Conservation (phyloP, 2,113 vertebrate species). For the Paradoxurus hermaphroditus region DNA sequence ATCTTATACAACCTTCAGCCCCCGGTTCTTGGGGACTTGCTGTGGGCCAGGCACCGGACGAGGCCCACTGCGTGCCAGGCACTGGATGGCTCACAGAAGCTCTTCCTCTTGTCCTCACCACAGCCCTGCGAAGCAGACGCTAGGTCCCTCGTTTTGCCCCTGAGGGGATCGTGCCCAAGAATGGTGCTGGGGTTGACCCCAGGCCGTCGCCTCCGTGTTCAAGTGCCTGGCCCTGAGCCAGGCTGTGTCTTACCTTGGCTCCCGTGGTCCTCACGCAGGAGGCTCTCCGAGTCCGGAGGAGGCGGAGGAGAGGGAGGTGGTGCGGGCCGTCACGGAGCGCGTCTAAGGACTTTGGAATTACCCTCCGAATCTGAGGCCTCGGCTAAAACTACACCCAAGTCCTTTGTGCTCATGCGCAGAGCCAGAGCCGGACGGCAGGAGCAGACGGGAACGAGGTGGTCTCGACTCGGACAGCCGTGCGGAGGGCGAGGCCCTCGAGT, state of each 20-base stretch:
- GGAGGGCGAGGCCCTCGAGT: background rate
- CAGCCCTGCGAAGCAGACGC: background rate
- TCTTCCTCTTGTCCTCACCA: accelerated
- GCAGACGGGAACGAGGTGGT: background rate
- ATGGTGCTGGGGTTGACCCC: background rate
- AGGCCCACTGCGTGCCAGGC: background rate
- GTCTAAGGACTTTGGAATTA: background rate
- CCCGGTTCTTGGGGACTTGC: background rate
- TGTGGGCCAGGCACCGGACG: background rate
- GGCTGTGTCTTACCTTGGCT: background rate
- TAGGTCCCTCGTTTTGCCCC: background rate
- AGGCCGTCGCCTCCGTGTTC: accelerated
- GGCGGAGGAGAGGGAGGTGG: background rate
- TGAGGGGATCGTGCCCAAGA: background rate
- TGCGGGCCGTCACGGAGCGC: background rate
- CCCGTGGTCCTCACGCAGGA: accelerated
- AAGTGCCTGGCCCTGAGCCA: background rate
- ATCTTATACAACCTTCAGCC: background rate
- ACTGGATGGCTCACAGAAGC: background rate
- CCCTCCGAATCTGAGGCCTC: background rate
- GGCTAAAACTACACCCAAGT: background rate
- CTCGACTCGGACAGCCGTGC: background rate
- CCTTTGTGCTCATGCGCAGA: background rate
- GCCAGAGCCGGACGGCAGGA: background rate
- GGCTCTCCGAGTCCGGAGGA: background rate